Conservation (phyloP, 2,888 invertebrate species). For the Chirona hameri region DNA sequence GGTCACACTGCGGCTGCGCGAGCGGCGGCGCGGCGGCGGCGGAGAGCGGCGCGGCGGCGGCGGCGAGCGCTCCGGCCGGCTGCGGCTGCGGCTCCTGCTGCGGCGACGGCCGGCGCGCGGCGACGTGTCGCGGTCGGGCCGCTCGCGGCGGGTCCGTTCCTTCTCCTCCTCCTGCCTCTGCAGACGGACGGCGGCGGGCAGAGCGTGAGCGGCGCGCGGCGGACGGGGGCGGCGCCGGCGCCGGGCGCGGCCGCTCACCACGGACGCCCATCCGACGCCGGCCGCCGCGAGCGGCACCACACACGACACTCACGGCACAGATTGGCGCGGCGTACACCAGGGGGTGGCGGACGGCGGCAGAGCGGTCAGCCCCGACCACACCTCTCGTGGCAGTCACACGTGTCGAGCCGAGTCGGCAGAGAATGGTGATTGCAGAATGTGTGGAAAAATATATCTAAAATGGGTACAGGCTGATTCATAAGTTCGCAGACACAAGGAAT, state of each 20-base stretch:
- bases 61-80: not conserved
- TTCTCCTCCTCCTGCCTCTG: slow-evolving; percentile 28
- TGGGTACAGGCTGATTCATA: too few species aligned
- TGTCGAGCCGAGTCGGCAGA: not conserved
- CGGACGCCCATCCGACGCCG: not conserved
- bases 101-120: not conserved
- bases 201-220: not conserved
- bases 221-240: not conserved
- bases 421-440: too few species aligned
- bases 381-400: not conserved
- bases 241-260: slow-evolving; percentile 10
- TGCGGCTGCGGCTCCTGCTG: slow-evolving; percentile 26
- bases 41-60: not conserved
- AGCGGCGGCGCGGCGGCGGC: not conserved
- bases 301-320: not conserved
- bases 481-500: too few species aligned
- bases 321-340: not conserved
- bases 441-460: too few species aligned
- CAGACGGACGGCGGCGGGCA: not conserved
- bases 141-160: slow-evolving; percentile 25
- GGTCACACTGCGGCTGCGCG: not conserved
- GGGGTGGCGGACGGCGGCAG: not conserved
- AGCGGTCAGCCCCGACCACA: not conserved
- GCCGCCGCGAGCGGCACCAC: not conserved
- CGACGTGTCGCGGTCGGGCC: slow-evolving; percentile 4